Base-by-base conservation (phyloP, 2,888 invertebrate genomes). In the Dione vanillae region DNA sequence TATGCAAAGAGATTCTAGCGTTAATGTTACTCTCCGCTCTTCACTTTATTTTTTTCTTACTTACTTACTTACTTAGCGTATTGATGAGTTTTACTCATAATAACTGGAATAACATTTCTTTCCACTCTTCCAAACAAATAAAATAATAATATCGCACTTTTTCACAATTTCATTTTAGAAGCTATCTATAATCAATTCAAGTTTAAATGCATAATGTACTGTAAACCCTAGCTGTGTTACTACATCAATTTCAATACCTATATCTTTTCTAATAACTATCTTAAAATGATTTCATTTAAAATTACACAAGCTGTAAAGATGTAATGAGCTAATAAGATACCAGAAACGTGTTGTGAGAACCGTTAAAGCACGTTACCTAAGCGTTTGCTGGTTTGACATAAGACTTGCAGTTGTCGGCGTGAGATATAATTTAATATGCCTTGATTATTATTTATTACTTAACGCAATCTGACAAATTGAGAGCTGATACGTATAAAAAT, bases 251-350 rank as follows among this genome's bases (percentile, higher is more conserved):
- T 27, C 2, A 16, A 43, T 61, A n/a, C n/a, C n/a, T n/a, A 8
- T 10, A 27, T 16, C 27, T 11, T 37, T 56, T 45, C 45, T 45
- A 35, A 45, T 61, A 35, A 27, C 45, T 45, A 61, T 61, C n/a
- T 2, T 45, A 20, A 61, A 45, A 61, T 61, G 45, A 45, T 27
- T 61, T 27, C 45, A 45, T 61, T 61, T 61, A 10, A 61, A 61
- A 61, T 45, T 14, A 61, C 61, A 59, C 43, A 35, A 45, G 35
- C 45, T 27, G 35, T 45, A 45, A 45, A 45, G 61, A 61, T 61
- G 45, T 61, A 61, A 61, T 61, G 45, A 61, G 61, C 45, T 61
- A 61, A 61, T 45, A 45, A 61, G 61, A 61, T 61, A 61, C 14
- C 20, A 61, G 59, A 43, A 61, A 61, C 61, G n/a, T 61, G 61